Conservation (phyloP, 1,140 invertebrate genomes). For the Polypedilum vanderplanki region DNA sequence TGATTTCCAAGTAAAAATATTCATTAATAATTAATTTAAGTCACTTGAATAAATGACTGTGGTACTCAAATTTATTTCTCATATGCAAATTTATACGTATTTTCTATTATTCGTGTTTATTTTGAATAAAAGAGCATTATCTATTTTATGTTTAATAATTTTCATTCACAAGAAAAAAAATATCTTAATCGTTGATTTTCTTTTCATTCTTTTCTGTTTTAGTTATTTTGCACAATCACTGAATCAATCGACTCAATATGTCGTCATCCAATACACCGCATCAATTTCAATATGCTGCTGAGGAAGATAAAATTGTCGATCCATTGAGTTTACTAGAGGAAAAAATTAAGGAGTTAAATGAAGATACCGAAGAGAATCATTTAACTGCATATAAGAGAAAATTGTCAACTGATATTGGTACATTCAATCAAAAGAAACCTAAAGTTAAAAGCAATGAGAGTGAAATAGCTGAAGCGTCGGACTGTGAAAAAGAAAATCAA, state of each 20-base stretch:
- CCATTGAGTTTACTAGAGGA: neutral
- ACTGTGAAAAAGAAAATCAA: neutral
- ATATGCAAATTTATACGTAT: too few species aligned
- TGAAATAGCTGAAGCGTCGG: neutral
- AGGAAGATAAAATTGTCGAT: neutral
- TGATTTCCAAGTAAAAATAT: neutral
- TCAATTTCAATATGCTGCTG: neutral
- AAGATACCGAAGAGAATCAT: neutral
- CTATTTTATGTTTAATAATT: too few species aligned
- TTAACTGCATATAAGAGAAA: neutral
- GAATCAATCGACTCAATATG: neutral
- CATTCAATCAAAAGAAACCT: neutral
- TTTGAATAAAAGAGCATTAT: neutral
- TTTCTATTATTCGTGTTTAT: too few species aligned
- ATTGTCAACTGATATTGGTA: neutral
- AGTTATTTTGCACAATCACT: neutral
- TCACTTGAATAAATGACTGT: neutral
- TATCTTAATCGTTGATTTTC: neutral
- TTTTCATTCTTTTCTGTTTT: neutral
- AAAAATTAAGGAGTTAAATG: neutral
- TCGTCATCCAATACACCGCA: neutral
- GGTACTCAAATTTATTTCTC: neutral
- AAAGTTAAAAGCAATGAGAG: neutral
- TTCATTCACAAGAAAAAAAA: neutral
- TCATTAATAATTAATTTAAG: slow-evolving; percentile 4